phyloP scores from a whole-genome alignment of 2,113 vertebrate genomes.

The Burhinus bistriatus region DNA sequence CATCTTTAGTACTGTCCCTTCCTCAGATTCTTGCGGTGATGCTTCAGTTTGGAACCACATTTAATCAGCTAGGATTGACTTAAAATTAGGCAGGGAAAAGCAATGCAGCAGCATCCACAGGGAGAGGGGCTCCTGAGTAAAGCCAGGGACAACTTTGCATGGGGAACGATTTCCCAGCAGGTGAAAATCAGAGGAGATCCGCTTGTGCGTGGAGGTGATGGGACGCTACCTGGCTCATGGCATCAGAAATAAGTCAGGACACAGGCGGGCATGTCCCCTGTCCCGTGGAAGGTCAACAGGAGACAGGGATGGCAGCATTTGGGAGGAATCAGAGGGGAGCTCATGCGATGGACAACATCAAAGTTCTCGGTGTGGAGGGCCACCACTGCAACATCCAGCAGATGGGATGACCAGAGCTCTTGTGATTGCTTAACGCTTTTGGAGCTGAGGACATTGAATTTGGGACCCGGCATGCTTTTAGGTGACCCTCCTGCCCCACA shows the following conservation, averaged over 20 bases:
- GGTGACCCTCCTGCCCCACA: neutral
- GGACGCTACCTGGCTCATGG: neutral
- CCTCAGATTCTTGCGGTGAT: neutral
- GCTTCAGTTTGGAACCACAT: neutral
- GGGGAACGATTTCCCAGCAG: neutral
- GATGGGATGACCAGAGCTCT: neutral
- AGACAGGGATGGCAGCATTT: neutral
- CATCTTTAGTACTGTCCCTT: neutral
- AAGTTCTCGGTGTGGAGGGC: neutral
- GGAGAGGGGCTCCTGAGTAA: neutral
- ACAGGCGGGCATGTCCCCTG: neutral
- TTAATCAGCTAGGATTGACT: neutral
- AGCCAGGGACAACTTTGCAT: neutral
- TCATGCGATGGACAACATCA: neutral
- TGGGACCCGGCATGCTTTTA: neutral
- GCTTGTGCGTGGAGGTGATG: neutral
- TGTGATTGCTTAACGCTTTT: neutral
- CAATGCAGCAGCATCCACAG: neutral
- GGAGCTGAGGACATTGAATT: neutral
- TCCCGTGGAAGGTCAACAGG: neutral
- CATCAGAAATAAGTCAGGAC: accelerated
- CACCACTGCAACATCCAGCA: neutral
- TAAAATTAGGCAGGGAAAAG: neutral
- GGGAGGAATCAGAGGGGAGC: neutral
- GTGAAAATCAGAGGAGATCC: neutral